Conservation (phyloP, 2,797 vertebrate species). For the Alauda arvensis region DNA sequence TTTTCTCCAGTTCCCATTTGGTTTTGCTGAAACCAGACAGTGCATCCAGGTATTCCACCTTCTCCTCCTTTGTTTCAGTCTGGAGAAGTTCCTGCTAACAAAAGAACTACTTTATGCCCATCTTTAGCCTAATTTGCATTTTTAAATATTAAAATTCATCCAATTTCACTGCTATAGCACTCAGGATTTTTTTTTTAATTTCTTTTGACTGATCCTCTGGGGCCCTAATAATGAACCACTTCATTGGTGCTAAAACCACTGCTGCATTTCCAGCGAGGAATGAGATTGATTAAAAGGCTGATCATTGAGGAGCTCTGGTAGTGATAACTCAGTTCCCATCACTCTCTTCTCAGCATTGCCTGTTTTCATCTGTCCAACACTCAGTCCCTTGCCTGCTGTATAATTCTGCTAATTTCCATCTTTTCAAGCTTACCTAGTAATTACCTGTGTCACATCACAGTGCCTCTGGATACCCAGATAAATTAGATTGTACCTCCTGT, state of each 20-base stretch:
- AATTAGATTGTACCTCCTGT: constrained; percentile 4
- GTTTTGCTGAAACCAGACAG: not conserved
- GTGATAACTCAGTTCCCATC: not conserved
- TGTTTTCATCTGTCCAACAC: not conserved
- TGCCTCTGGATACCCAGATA: constrained; percentile 27
- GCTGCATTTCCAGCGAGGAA: constrained; percentile 6
- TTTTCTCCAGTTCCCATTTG: not conserved
- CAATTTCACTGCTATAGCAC: not conserved
- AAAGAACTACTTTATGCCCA: not conserved
- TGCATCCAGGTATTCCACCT: not conserved
- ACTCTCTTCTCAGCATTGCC: not conserved
- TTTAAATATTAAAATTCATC: not conserved
- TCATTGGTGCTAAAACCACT: not conserved
- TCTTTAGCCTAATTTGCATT: not conserved
- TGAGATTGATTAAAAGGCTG: constrained; percentile 2
- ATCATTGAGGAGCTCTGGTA: not conserved
- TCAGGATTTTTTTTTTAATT: not conserved
- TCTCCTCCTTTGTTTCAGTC: not conserved
- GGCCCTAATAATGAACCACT: not conserved
- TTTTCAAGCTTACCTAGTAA: constrained; percentile 27
- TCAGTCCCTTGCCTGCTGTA: not conserved
- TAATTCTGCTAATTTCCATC: constrained; percentile 38
- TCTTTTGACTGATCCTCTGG: not conserved
- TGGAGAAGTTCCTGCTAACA: not conserved
- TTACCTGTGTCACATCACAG: not conserved